Evolutionary conservation across 2,797 vertebrate species (phyloP).

Genomic region (Xiphorhynchus erythropygius): DNA sequence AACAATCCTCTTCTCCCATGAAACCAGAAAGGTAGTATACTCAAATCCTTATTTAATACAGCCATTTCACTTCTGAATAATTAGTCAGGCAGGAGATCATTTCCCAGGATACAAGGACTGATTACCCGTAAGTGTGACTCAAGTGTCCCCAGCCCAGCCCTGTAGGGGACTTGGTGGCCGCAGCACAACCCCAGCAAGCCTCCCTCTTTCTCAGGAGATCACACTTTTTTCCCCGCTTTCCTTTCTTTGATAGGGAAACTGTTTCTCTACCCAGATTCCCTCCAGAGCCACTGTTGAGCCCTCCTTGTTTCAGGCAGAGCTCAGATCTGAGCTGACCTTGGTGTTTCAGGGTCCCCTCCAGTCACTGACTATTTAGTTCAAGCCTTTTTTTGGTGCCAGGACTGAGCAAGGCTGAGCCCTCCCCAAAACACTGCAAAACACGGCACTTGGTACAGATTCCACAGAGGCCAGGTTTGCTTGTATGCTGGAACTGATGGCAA

Average conservation of each 20-base stretch:
- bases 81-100: not conserved
- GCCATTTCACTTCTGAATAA: not conserved
- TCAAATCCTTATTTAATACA: conserved; percentile 21
- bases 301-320: accelerated
- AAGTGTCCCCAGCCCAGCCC: not conserved
- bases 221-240: accelerated
- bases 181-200: not conserved
- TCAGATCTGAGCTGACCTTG: not conserved
- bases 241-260: not conserved
- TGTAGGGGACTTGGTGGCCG: accelerated
- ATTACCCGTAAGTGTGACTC: accelerated
- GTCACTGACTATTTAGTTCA: not conserved
- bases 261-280: not conserved
- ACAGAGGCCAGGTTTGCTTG: accelerated
- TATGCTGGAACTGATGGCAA: not conserved
- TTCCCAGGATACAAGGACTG: not conserved
- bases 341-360: not conserved
- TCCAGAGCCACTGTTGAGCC: not conserved
- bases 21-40: not conserved
- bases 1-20: not conserved
- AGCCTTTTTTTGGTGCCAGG: not conserved
- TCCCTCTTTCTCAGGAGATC: not conserved
- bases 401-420: not conserved
- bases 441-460: not conserved
- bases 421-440: not conserved